Conservation (phyloP, 2,888 invertebrate genomes). For the Latheticus oryzae region DNA sequence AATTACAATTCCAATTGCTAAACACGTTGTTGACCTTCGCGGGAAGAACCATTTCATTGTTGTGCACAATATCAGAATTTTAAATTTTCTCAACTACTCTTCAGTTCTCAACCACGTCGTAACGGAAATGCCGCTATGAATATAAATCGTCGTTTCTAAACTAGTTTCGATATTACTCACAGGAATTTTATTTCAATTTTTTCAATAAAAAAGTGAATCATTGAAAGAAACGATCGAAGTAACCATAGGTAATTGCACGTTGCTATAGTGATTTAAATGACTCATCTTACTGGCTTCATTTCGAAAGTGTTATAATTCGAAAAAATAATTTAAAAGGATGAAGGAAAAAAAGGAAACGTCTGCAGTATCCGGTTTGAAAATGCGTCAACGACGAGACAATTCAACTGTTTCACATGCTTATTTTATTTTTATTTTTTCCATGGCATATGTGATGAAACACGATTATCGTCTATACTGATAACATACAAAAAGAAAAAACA, state of each 20-base stretch:
- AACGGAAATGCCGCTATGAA: conserved; percentile 40
- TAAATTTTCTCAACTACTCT: neutral
- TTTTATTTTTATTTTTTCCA: conserved; percentile 7
- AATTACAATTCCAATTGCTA: conserved; percentile 14
- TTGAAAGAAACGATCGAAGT: conserved; percentile 5
- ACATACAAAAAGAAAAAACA: conserved; percentile 5
- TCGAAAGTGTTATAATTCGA: neutral
- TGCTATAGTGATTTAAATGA: neutral
- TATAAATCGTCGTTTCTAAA: conserved; percentile 33
- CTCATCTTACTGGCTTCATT: conserved; percentile 4
- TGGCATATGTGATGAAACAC: conserved; percentile 15
- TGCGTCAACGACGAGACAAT: conserved; percentile 32
- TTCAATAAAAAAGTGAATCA: conserved; percentile 7
- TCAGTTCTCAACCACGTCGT: conserved; percentile 4
- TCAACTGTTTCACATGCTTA: conserved; percentile 19
- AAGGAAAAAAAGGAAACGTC: conserved; percentile 19
- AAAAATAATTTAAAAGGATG: conserved; percentile 1
- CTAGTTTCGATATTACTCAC: conserved; percentile 29
- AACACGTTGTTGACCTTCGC: conserved; percentile 22
- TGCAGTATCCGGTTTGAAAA: conserved; percentile 31
- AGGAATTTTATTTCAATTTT: no score
- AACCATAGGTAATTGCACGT: conserved; percentile 7
- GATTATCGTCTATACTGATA: neutral
- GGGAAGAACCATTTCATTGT: conserved; percentile 13
- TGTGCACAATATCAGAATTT: neutral